Conservation (phyloP, 2,113 vertebrate genomes). For the zebrafish (Danio rerio) region DNA sequence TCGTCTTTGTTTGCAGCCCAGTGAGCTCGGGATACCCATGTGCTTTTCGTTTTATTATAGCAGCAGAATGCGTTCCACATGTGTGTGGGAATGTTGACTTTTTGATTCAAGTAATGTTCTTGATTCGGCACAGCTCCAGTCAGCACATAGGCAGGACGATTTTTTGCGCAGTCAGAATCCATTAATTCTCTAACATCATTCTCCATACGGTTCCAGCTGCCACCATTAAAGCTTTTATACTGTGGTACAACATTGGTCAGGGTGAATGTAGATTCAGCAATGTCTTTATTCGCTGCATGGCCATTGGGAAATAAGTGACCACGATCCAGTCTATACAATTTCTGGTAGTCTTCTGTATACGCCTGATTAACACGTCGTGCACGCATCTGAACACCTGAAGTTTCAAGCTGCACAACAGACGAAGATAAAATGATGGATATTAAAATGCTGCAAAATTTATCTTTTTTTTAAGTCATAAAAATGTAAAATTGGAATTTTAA, state of each 20-base stretch:
- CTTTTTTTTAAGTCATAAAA: too few species aligned
- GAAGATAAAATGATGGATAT: neutral
- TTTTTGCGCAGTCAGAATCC: neutral
- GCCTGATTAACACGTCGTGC: neutral
- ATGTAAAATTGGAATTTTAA: too few species aligned
- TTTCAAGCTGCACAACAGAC: constrained; percentile 8
- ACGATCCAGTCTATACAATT: neutral
- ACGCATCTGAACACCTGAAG: neutral
- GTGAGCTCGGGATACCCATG: neutral
- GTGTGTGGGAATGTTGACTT: constrained; percentile 13
- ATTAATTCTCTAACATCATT: accelerated
- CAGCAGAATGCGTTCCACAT: constrained; percentile 15
- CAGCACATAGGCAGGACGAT: neutral
- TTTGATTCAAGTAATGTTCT: neutral
- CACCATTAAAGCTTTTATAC: neutral
- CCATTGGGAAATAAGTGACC: neutral
- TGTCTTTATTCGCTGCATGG: neutral
- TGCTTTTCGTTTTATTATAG: neutral
- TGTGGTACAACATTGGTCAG: constrained; percentile 12
- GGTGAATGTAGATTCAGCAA: neutral
- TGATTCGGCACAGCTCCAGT: neutral
- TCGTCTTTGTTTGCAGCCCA: neutral
- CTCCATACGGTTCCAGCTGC: constrained; percentile 22
- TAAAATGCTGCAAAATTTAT: too few species aligned
- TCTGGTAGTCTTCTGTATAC: neutral